A percentile compares a stretch with the other conserved stretches of the same genome.
Conservation (phyloP, 1,140 invertebrate species). For the Caligus rogercresseyi region DNA sequence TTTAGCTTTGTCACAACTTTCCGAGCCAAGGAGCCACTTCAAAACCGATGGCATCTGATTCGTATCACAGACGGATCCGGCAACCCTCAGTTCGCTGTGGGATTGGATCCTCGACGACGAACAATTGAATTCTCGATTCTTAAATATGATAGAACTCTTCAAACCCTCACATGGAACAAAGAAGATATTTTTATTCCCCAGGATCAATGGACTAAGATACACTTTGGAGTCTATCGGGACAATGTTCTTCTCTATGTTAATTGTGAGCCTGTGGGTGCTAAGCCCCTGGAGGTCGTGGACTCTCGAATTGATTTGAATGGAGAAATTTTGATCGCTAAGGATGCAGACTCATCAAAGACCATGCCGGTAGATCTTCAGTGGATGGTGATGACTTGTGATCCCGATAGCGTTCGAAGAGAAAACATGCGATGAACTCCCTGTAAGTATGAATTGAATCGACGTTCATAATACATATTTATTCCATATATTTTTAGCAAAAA, state of each 20-base stretch:
- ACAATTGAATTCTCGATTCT: constrained; percentile 43
- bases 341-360: constrained; percentile 18
- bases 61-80: constrained; percentile 40
- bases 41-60: constrained; percentile 48
- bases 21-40: constrained; percentile 38
- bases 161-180: constrained; percentile 40
- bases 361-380: constrained; percentile 56
- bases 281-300: constrained; percentile 35
- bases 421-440: constrained; percentile 49
- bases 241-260: constrained; percentile 48
- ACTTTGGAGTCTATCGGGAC: constrained; percentile 48
- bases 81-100: constrained; percentile 45
- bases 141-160: constrained; percentile 38
- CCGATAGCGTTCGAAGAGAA: constrained; percentile 45
- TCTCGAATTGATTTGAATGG: constrained; percentile 43
- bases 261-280: constrained; percentile 36
- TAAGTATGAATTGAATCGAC: constrained; percentile 27
- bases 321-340: constrained; percentile 44
- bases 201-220: constrained; percentile 58
- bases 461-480: constrained; percentile 19
- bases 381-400: constrained; percentile 59
- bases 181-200: constrained; percentile 27
- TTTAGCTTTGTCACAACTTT: constrained; percentile 52
- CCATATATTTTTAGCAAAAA: constrained; percentile 6
- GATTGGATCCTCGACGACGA: constrained; percentile 42